These are phyloP conservation scores for Notarius quadriscutis DNA, from an alignment of 2,113 vertebrate genomes.

Conservation along the genomic window DNA sequence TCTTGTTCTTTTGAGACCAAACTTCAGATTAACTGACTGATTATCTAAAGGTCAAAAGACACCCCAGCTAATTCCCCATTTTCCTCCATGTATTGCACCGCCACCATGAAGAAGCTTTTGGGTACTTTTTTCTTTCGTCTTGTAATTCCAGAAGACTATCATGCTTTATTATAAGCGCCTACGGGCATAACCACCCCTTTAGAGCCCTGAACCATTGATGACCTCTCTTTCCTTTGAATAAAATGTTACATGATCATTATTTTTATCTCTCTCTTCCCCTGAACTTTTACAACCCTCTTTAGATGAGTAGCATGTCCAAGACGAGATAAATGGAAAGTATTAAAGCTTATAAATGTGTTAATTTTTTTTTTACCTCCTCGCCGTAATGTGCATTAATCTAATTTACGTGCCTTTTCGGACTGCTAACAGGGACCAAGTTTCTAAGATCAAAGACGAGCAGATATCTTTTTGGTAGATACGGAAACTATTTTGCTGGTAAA, in stretches of 20 bases:
- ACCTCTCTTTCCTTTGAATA: background rate
- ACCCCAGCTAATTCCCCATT: background rate
- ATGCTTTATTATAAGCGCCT: background rate
- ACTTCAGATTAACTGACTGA: background rate
- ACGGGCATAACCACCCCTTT: background rate
- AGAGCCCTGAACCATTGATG: background rate
- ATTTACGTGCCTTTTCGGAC: background rate
- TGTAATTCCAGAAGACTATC: background rate
- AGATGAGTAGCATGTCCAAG: background rate
- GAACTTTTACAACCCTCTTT: background rate
- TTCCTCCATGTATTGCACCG: background rate
- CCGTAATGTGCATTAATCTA: background rate
- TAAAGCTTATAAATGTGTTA: background rate
- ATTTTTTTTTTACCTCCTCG: background rate
- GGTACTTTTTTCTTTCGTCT: background rate
- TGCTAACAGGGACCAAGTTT: background rate
- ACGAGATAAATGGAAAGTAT: conserved; percentile 16
- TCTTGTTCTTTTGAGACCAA: background rate
- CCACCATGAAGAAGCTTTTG: background rate
- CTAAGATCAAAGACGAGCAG: background rate
- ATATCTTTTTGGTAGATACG: background rate
- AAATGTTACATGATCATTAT: background rate
- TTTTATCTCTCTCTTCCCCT: background rate
- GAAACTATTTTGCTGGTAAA: background rate
- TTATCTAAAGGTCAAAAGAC: background rate